These are phyloP conservation scores for Herpetotheres cachinnans DNA, from an alignment of 2,113 vertebrate genomes.

Conservation along the genomic window DNA sequence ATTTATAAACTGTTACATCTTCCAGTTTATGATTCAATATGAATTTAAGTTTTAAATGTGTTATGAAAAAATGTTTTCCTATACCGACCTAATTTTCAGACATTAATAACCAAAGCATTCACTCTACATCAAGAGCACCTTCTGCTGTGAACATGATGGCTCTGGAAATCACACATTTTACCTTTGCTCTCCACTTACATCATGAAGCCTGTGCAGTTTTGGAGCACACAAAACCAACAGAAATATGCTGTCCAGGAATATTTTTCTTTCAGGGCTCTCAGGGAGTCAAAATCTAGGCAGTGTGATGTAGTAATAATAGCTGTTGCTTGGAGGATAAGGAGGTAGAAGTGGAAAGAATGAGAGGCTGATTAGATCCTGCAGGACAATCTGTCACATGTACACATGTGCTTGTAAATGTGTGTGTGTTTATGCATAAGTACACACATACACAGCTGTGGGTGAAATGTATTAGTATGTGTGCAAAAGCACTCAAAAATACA, in stretches of 20 bases:
- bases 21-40: background rate
- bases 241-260: background rate
- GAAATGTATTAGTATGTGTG: background rate
- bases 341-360: background rate
- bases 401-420: accelerated
- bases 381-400: background rate
- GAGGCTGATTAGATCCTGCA: background rate
- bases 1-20: background rate
- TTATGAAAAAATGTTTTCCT: background rate
- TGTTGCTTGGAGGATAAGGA: background rate
- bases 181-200: background rate
- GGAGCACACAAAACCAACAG: background rate
- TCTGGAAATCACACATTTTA: background rate
- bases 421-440: background rate
- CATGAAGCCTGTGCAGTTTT: background rate
- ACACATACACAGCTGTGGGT: accelerated
- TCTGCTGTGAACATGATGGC: background rate
- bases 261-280: background rate
- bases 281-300: background rate
- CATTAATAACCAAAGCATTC: background rate
- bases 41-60: background rate
- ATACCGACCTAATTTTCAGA: background rate
- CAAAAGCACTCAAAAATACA: background rate
- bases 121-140: background rate
- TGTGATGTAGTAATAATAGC: background rate